These are phyloP conservation scores for Taurulus bubalis DNA, from an alignment of 2,113 vertebrate genomes.

Conservation along the genomic window DNA sequence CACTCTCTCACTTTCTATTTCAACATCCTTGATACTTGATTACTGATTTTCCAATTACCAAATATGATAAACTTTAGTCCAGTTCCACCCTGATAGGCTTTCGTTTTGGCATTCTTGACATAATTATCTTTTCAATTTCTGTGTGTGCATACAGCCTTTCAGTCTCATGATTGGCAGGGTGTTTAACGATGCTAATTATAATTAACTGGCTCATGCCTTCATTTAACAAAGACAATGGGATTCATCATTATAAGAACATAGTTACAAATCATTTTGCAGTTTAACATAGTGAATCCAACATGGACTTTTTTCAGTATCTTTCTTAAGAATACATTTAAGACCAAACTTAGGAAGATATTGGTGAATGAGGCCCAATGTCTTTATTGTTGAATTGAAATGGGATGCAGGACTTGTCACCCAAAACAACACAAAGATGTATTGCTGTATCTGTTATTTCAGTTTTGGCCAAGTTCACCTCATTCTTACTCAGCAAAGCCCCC, in stretches of 20 bases:
- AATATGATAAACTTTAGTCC: too few relatives aligned
- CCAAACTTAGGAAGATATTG: neutral
- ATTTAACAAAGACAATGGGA: neutral
- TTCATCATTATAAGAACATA: neutral
- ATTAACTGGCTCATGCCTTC: neutral
- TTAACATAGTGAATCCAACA: neutral
- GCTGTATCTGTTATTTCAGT: constrained; percentile 25
- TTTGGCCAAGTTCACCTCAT: constrained; percentile 39
- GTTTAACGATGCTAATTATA: neutral
- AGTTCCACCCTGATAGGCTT: neutral
- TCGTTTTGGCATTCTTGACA: neutral
- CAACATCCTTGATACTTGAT: too few relatives aligned
- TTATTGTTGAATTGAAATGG: constrained; percentile 20
- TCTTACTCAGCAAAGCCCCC: constrained; percentile 35
- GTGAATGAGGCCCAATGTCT: neutral
- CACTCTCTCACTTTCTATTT: too few relatives aligned
- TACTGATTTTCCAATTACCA: too few relatives aligned
- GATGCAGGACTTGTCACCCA: neutral
- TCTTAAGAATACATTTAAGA: neutral
- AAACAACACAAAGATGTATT: constrained; percentile 33
- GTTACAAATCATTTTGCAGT: neutral
- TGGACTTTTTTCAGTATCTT: neutral
- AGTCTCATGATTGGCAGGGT: neutral
- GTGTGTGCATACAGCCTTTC: neutral
- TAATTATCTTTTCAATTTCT: too few relatives aligned